Evolutionary conservation across 2,797 vertebrate genomes (phyloP), one percentile per base, ranked within the genome.

Genomic region (Halcyon leucocephala): DNA sequence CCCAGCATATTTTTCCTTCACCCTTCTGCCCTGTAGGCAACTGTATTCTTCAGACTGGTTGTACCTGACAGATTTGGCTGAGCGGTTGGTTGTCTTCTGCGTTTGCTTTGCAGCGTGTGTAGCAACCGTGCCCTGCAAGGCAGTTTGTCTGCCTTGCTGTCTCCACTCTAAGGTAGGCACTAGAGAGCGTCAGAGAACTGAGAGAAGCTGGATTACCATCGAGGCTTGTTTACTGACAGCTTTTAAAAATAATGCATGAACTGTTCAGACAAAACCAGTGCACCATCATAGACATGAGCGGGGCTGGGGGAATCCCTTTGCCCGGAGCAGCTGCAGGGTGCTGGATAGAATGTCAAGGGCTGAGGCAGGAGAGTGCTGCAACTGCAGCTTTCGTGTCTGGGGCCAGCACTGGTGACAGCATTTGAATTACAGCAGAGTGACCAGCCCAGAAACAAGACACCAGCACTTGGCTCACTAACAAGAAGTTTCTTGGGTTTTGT

Each of bases 101-200:
- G 1, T 55, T 77, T 64, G 41, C 82, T 78, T 79, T 79, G 66
- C 49, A 71, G 72, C 0, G 0, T 37, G 60, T 82, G 49, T 82
- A 66, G 80, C 74, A 64, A 60, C 44, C 7, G 12, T 19, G 37
- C 5, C 7, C 46, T 69, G 61, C 33, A 20, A 55, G 79, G 76
- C 58, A 5, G 11, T 69, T 91, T 61, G 51, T 69, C 49, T 94
- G 91, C 76, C 69, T 79, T 55, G 51, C 89, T 64, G 46, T 66
- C 80, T 95, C 31, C 70, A 8, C 48, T 82, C 39, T 26, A 14
- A 85, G 49, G 66, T 64, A 89, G 91, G 93, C 93, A 92, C 93
- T 93, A 96, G 96, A 87, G 95, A 96, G 95, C 94, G 67, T 89
- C 83, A 94, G 94, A 96, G 94, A 96, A 90, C 88, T 25, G 12